Percentiles rank a stretch among this genome's conserved stretches.
Evolutionary conservation across 2,797 vertebrate species (phyloP).

Genomic region (Triplophysa bombifrons): DNA sequence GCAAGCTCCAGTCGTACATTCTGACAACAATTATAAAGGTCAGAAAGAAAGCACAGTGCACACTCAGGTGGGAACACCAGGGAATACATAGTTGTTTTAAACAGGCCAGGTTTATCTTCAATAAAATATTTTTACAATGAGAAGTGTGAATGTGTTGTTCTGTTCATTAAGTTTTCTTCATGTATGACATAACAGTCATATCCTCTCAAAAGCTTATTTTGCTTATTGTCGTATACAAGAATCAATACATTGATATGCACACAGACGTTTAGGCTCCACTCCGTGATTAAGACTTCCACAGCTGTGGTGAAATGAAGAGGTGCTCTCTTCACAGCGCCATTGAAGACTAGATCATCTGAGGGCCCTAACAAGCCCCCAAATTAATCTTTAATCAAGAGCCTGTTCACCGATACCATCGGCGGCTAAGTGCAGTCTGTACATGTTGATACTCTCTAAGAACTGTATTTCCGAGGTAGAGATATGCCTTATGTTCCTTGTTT

Average conservation of each 20-base stretch:
- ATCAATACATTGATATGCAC: constrained; percentile 30
- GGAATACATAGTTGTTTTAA: not conserved
- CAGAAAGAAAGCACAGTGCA: not conserved
- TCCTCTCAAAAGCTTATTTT: not conserved
- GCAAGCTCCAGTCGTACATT: not conserved
- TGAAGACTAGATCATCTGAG: constrained; percentile 49
- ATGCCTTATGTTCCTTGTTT: not conserved
- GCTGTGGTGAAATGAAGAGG: constrained; percentile 42
- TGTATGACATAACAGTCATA: not conserved
- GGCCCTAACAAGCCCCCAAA: constrained; percentile 43
- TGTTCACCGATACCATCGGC: constrained; percentile 28
- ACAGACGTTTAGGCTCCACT: constrained; percentile 23
- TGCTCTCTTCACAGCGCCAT: constrained; percentile 20
- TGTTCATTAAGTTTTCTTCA: not conserved
- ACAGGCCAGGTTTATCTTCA: not conserved
- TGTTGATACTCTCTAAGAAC: constrained; percentile 6
- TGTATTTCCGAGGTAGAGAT: constrained; percentile 5
- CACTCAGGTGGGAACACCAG: not conserved
- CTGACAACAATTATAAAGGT: not conserved
- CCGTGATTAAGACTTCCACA: constrained; percentile 41
- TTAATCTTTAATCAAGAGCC: constrained; percentile 54
- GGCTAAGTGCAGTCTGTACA: constrained; percentile 30
- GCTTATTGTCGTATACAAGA: constrained; percentile 1
- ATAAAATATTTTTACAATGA: too few species aligned
- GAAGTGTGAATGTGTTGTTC: not conserved